Percentiles rank a stretch among this genome's conserved stretches.
phyloP scores from a whole-genome alignment of 2,888 invertebrate genomes.

The Elgonia sp. region DNA sequence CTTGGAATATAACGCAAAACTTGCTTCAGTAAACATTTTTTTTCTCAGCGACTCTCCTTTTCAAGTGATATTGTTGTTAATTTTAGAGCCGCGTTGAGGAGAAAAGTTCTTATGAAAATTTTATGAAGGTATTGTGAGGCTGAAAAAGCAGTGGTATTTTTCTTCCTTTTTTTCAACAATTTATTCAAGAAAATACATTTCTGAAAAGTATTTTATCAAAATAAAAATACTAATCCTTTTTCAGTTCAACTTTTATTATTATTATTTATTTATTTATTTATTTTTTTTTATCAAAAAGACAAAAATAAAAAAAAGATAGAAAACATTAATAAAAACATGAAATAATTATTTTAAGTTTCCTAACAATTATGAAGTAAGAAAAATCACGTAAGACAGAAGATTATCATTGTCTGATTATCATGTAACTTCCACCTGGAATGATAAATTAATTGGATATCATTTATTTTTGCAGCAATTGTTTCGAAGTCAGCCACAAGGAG shows the following conservation, averaged over 20 bases:
- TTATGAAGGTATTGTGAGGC: neutral
- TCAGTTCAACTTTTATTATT: too few species aligned
- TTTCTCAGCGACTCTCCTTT: conserved; percentile 43
- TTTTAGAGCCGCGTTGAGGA: neutral
- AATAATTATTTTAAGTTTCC: too few species aligned
- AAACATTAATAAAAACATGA: too few species aligned
- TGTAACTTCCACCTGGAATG: neutral
- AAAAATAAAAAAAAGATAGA: too few species aligned
- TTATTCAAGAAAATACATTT: neutral
- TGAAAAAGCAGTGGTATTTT: neutral
- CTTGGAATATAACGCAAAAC: conserved; percentile 49
- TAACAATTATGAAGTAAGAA: too few species aligned
- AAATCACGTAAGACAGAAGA: neutral
- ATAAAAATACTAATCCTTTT: too few species aligned
- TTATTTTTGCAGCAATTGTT: conserved; percentile 93
- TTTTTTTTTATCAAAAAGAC: too few species aligned
- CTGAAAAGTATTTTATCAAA: too few species aligned
- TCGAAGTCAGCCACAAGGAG: conserved; percentile 92
- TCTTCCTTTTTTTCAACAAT: neutral
- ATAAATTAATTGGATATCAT: neutral
- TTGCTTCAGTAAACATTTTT: conserved; percentile 36
- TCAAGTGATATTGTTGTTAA: conserved; percentile 24
- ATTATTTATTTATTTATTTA: too few species aligned
- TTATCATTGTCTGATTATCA: conserved; percentile 18
- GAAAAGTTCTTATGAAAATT: conserved; percentile 28